Evolutionary conservation across 1,140 invertebrate genomes (phyloP).

Genomic region (Drosophila seguyi): DNA sequence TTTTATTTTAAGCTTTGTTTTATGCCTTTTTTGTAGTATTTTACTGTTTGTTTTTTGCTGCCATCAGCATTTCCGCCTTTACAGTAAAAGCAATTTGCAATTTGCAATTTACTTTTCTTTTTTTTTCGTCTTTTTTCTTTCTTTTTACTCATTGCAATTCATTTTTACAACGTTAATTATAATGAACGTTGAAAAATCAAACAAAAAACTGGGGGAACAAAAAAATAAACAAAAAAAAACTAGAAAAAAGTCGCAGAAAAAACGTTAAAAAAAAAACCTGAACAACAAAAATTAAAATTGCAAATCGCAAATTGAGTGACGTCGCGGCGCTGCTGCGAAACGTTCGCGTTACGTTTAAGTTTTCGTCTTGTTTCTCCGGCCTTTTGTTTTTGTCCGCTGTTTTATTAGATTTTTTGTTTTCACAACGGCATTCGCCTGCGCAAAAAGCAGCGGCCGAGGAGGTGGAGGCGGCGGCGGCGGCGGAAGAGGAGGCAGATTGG

Average conservation of each 20-base stretch:
- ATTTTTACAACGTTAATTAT: slow-evolving; percentile 78
- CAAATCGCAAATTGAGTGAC: slow-evolving; percentile 62
- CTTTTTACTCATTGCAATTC: slow-evolving; percentile 34
- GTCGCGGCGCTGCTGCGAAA: slow-evolving; percentile 17
- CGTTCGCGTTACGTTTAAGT: slow-evolving; percentile 6
- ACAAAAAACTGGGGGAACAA: slow-evolving; percentile 39
- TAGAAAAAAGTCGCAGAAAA: slow-evolving; percentile 7
- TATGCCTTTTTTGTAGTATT: not conserved
- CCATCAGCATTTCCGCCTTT: slow-evolving; percentile 66
- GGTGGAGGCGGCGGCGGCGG: not conserved
- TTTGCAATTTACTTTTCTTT: slow-evolving; percentile 64
- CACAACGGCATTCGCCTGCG: slow-evolving; percentile 77
- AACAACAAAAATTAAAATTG: slow-evolving; percentile 72
- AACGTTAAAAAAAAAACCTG: slow-evolving; percentile 17
- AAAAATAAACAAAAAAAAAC: slow-evolving; percentile 23
- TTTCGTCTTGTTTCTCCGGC: slow-evolving; percentile 26
- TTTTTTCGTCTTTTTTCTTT: slow-evolving; percentile 40
- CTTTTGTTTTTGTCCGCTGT: slow-evolving; percentile 80
- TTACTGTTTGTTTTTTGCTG: slow-evolving; percentile 35
- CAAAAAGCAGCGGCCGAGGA: slow-evolving; percentile 14
- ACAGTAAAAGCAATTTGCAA: slow-evolving; percentile 67
- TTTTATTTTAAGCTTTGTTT: slow-evolving; percentile 18
- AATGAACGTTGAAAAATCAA: slow-evolving; percentile 17
- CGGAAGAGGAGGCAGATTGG: not conserved
- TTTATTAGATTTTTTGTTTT: slow-evolving; percentile 84